Conservation (phyloP, 2,113 vertebrate species). For the Scortum barcoo region DNA sequence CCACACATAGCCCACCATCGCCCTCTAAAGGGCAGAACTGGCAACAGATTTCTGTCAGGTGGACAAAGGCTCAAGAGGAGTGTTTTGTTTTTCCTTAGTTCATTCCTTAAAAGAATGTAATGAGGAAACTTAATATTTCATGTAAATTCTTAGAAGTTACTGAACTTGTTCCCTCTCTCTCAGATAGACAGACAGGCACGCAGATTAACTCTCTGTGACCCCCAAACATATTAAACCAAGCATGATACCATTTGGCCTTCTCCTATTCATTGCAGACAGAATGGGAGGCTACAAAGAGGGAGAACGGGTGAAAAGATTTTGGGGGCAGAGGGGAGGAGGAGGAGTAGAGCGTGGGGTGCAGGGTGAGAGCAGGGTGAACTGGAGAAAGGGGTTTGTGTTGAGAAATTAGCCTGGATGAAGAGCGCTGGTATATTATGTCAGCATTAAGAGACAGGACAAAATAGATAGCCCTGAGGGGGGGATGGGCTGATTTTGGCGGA, state of each 20-base stretch:
- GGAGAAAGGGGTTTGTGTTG: constrained; percentile 76
- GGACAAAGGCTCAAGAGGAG: background rate
- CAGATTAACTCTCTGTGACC: constrained; percentile 65
- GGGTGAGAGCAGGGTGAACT: constrained; percentile 69
- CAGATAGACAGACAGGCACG: constrained; percentile 13
- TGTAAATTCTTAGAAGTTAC: constrained; percentile 5
- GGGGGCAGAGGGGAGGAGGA: constrained; percentile 22
- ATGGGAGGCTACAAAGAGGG: constrained; percentile 52
- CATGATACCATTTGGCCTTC: constrained; percentile 71
- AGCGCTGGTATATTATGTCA: constrained; percentile 82
- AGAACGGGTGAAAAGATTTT: constrained; percentile 56
- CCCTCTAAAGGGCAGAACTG: constrained; percentile 70
- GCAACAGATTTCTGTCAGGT: background rate
- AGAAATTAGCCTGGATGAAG: constrained; percentile 84
- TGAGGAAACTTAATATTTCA: background rate
- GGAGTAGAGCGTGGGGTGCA: constrained; percentile 40
- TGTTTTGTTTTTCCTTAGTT: constrained; percentile 5
- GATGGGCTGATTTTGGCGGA: constrained; percentile 54
- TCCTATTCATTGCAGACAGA: constrained; percentile 70
- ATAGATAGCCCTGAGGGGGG: constrained; percentile 49
- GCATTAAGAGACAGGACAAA: constrained; percentile 69
- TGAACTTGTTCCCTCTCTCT: constrained; percentile 34
- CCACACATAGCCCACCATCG: constrained; percentile 59
- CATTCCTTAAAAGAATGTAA: background rate
- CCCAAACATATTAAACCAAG: constrained; percentile 68